Evolutionary conservation across 2,888 invertebrate species (phyloP).

Genomic region (Sarcophaga subvicina): DNA sequence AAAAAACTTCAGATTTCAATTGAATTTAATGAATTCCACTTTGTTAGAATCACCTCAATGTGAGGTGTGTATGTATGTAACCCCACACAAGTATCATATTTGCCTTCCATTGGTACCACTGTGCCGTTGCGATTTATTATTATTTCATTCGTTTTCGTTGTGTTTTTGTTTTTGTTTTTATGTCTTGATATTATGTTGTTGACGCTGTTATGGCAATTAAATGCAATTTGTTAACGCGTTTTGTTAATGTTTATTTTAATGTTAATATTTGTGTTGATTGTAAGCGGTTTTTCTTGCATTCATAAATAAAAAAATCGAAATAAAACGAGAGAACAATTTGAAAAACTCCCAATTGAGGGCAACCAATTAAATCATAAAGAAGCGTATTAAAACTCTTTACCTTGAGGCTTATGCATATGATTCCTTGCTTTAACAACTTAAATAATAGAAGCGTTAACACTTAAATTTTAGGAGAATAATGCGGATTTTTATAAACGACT

Average conservation of each 20-base stretch:
- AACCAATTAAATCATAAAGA: constrained; percentile 33
- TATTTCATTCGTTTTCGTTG: background rate
- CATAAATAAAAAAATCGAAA: constrained; percentile 11
- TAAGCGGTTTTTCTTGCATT: constrained; percentile 47
- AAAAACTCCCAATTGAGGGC: constrained; percentile 1
- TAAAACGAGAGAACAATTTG: background rate
- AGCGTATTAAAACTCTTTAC: background rate
- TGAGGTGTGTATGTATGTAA: no score
- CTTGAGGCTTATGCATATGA: background rate
- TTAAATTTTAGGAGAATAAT: no score
- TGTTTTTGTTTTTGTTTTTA: background rate
- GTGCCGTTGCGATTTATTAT: background rate
- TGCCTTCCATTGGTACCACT: background rate
- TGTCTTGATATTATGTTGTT: constrained; percentile 53
- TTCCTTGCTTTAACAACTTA: no score
- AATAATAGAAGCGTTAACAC: no score
- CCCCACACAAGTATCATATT: no score
- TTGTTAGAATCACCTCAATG: no score
- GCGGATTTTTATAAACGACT: no score
- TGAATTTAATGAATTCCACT: no score
- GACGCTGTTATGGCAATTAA: constrained; percentile 62
- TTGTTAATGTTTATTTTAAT: constrained; percentile 65
- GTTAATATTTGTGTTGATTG: constrained; percentile 61
- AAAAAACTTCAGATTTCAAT: no score
- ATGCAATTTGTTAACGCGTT: constrained; percentile 66